These are phyloP conservation scores for Stichopus horrens DNA, from an alignment of 53 echinoderm and acorn worm species.

Conservation along the genomic window DNA sequence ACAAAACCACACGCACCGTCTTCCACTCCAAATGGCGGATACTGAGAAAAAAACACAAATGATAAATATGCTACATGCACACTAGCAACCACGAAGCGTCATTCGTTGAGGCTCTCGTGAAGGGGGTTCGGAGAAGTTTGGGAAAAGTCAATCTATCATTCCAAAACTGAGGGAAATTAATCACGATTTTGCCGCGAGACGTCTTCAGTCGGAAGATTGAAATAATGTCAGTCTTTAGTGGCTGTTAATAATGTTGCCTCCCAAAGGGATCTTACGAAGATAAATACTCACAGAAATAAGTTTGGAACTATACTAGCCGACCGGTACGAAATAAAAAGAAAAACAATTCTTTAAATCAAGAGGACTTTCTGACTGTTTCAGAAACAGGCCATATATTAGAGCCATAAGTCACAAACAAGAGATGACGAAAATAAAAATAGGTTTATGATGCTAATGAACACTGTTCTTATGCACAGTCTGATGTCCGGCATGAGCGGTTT, in stretches of 20 bases:
- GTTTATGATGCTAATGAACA: neutral
- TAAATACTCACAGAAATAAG: conserved; percentile 14
- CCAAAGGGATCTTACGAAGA: conserved; percentile 21
- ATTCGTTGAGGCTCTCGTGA: conserved; percentile 19
- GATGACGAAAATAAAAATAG: neutral
- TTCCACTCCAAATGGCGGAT: conserved; percentile 42
- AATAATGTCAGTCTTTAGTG: conserved; percentile 46
- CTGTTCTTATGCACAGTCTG: neutral
- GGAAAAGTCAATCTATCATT: conserved; percentile 40
- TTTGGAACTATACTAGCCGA: neutral
- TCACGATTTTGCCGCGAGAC: conserved; percentile 39
- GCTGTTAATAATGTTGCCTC: conserved; percentile 42
- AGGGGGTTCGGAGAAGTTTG: conserved; percentile 23
- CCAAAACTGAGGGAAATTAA: conserved; percentile 39
- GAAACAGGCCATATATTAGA: neutral
- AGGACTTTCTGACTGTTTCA: neutral
- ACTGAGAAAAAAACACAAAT: neutral
- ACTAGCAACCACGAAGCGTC: conserved; percentile 33
- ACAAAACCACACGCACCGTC: conserved; percentile 38
- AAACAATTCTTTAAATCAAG: neutral
- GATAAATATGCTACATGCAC: conserved; percentile 24
- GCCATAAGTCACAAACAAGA: neutral
- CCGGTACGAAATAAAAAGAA: neutral
- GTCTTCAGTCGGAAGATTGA: conserved; percentile 44
- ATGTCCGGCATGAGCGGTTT: too few relatives aligned